phyloP scores from a whole-genome alignment of 2,888 invertebrate genomes.

The Xanthia icteritia region DNA sequence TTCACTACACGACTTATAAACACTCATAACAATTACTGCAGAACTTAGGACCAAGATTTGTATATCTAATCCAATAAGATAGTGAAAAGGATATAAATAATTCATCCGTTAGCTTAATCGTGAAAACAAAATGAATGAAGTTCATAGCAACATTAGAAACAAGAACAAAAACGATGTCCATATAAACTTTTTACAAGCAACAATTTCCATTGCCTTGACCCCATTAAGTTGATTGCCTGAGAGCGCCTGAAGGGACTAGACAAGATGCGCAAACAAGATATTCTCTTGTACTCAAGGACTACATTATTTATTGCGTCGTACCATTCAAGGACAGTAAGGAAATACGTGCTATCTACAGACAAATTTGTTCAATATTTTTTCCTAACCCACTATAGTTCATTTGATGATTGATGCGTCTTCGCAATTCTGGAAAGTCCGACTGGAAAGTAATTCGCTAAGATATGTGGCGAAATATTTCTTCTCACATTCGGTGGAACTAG shows the following conservation, averaged over 20 bases:
- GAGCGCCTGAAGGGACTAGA: constrained; percentile 60
- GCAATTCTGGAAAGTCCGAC: constrained; percentile 12
- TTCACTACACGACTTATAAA: neutral
- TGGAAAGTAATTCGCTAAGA: constrained; percentile 5
- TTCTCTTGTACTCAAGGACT: constrained; percentile 68
- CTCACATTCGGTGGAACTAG: neutral
- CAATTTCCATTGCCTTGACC: constrained; percentile 54
- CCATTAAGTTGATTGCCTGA: constrained; percentile 64
- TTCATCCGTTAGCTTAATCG: neutral
- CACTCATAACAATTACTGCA: neutral
- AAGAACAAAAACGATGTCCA: neutral
- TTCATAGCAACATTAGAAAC: constrained; percentile 4
- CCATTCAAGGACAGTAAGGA: constrained; percentile 42
- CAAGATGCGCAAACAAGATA: constrained; percentile 66
- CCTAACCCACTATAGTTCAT: constrained; percentile 5
- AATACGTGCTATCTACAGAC: constrained; percentile 12
- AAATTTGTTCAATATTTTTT: constrained; percentile 20
- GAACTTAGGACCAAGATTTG: constrained; percentile 4
- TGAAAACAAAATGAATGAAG: neutral
- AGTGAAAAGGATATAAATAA: neutral
- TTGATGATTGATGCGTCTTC: constrained; percentile 6
- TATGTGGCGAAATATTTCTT: constrained; percentile 4
- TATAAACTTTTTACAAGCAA: neutral
- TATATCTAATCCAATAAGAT: neutral
- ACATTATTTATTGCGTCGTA: constrained; percentile 54